These are phyloP conservation scores for Philereme vetulata DNA, from an alignment of 2,888 invertebrate genomes.

Conservation along the genomic window DNA sequence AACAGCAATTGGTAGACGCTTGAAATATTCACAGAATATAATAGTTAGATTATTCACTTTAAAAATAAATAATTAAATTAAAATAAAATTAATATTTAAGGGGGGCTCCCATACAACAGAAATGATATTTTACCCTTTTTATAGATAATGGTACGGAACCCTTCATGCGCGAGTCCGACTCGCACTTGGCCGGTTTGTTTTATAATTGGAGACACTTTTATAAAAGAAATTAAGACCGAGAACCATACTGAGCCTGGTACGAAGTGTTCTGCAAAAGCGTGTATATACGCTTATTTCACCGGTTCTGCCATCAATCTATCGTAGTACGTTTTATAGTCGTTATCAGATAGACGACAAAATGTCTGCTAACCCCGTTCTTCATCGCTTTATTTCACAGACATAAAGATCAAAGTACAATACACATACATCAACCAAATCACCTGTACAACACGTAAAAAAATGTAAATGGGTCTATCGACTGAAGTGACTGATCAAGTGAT, in stretches of 20 bases:
- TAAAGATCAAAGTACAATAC: constrained; percentile 7
- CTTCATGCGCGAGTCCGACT: too few species aligned
- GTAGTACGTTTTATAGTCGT: constrained; percentile 12
- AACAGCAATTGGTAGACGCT: too few species aligned
- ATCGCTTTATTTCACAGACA: constrained; percentile 8
- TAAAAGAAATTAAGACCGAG: neutral
- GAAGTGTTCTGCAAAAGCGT: neutral
- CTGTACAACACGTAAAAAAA: constrained; percentile 4
- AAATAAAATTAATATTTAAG: too few species aligned
- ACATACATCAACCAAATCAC: constrained; percentile 1
- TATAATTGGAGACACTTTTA: too few species aligned
- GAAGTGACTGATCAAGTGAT: constrained; percentile 7
- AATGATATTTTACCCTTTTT: too few species aligned
- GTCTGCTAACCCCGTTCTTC: constrained; percentile 22
- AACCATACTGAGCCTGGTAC: neutral
- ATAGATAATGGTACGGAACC: too few species aligned
- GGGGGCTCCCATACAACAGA: too few species aligned
- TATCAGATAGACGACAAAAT: constrained; percentile 31
- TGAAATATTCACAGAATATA: too few species aligned
- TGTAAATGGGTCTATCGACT: constrained; percentile 3
- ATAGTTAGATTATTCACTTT: too few species aligned
- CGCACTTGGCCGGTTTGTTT: too few species aligned
- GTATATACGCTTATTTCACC: neutral
- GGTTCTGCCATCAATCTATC: neutral
- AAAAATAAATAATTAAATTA: too few species aligned